Evolutionary conservation across 1,140 invertebrate genomes (phyloP).

Genomic region (Episyrphus balteatus): DNA sequence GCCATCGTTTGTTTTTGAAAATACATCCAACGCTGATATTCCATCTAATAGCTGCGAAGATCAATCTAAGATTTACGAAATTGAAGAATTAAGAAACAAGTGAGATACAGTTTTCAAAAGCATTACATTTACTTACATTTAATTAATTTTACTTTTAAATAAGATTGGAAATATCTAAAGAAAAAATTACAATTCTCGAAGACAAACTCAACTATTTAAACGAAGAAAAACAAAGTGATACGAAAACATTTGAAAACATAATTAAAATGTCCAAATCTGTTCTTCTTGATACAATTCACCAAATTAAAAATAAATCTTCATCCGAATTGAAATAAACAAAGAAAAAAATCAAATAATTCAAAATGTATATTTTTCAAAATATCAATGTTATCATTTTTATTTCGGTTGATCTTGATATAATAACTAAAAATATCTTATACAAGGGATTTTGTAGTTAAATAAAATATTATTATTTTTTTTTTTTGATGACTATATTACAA

Average conservation of each 20-base stretch:
- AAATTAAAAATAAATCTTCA: no score
- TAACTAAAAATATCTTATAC: no score
- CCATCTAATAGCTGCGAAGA: conserved; percentile 9
- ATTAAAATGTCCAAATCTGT: conserved; percentile 1
- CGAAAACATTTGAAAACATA: conserved; percentile 22
- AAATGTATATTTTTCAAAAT: no score
- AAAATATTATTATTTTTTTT: no score
- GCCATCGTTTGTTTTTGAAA: conserved; percentile 30
- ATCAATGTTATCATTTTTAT: no score
- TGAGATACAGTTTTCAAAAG: conserved; percentile 1
- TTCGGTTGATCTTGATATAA: no score
- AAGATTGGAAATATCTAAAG: conserved; percentile 28
- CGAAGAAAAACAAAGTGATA: conserved; percentile 23
- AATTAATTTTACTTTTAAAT: not conserved
- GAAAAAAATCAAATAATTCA: no score
- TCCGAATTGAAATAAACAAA: no score
- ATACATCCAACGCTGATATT: conserved; percentile 9
- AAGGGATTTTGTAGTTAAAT: no score
- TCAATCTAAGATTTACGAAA: conserved; percentile 8
- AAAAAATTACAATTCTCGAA: conserved; percentile 24
- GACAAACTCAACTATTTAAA: conserved; percentile 22
- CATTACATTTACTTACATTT: no score
- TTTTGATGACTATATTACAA: no score
- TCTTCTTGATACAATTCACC: not conserved
- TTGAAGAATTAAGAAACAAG: conserved; percentile 24